A percentile compares a stretch with the other conserved stretches of the same genome.
These are phyloP conservation scores for Zapornia atra DNA, from an alignment of 2,113 vertebrate species.

Conservation along the genomic window DNA sequence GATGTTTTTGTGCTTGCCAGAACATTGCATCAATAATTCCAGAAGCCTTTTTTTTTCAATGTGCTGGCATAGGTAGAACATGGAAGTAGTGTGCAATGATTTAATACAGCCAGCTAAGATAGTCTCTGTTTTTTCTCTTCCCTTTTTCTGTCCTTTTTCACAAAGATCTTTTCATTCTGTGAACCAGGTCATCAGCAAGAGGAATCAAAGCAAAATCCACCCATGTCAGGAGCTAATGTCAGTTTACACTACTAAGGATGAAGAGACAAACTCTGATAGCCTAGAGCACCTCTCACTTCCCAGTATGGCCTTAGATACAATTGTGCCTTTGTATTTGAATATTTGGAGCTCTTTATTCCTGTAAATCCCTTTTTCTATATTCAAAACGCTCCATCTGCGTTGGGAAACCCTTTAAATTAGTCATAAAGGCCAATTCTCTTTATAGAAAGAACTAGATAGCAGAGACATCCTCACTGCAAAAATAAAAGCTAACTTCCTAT, in stretches of 20 bases:
- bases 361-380: conserved; percentile 35
- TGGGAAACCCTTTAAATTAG: conserved; percentile 52
- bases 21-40: conserved; percentile 26
- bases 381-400: conserved; percentile 29
- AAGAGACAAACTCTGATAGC: not conserved
- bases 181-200: not conserved
- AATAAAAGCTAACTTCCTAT: not conserved
- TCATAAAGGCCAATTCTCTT: conserved; percentile 56
- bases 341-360: not conserved
- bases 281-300: not conserved
- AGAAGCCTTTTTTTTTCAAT: not conserved
- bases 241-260: not conserved
- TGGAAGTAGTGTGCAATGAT: not conserved
- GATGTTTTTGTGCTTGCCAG: conserved; percentile 17
- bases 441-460: conserved; percentile 16
- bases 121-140: not conserved
- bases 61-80: not conserved
- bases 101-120: not conserved
- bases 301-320: not conserved
- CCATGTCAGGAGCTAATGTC: not conserved
- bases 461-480: not conserved
- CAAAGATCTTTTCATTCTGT: not conserved
- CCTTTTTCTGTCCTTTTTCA: not conserved
- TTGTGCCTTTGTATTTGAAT: conserved; percentile 17
- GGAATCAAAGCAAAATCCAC: not conserved